Conservation (phyloP, 1,140 invertebrate genomes). For the Zaprionus africanus region DNA sequence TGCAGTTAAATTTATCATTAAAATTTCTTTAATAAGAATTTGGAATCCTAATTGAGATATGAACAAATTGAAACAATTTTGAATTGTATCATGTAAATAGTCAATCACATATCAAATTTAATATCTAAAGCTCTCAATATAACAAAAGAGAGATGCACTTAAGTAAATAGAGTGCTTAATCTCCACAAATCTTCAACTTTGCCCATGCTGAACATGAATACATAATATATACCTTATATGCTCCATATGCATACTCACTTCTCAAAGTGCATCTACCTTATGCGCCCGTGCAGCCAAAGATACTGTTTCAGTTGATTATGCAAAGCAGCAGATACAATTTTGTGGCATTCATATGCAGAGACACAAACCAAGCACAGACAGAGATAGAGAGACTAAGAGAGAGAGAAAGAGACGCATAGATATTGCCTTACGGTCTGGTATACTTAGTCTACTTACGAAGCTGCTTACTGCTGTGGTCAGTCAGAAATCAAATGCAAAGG, state of each 20-base stretch:
- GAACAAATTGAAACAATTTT: not conserved
- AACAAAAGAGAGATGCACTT: too few species aligned
- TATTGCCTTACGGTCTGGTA: not conserved
- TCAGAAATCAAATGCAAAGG: conserved; percentile 67
- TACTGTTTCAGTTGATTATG: conserved; percentile 70
- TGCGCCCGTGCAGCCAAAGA: conserved; percentile 36
- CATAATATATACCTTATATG: not conserved
- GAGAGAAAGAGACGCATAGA: conserved; percentile 5
- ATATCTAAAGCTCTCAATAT: not conserved
- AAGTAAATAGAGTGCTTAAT: not conserved
- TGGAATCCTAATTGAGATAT: not conserved
- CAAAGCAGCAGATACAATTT: conserved; percentile 66
- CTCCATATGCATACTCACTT: not conserved
- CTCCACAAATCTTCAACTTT: not conserved
- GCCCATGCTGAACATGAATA: not conserved
- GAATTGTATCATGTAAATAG: not conserved
- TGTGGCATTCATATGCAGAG: conserved; percentile 34
- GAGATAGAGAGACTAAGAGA: conserved; percentile 1
- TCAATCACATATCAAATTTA: not conserved
- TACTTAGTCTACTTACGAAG: conserved; percentile 29
- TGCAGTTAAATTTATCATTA: not conserved
- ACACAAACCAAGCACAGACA: conserved; percentile 31
- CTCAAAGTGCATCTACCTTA: not conserved
- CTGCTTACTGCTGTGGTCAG: conserved; percentile 44
- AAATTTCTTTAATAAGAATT: not conserved